These are phyloP conservation scores for Edolisoma coerulescens DNA, from an alignment of 2,113 vertebrate genomes.

Conservation along the genomic window DNA sequence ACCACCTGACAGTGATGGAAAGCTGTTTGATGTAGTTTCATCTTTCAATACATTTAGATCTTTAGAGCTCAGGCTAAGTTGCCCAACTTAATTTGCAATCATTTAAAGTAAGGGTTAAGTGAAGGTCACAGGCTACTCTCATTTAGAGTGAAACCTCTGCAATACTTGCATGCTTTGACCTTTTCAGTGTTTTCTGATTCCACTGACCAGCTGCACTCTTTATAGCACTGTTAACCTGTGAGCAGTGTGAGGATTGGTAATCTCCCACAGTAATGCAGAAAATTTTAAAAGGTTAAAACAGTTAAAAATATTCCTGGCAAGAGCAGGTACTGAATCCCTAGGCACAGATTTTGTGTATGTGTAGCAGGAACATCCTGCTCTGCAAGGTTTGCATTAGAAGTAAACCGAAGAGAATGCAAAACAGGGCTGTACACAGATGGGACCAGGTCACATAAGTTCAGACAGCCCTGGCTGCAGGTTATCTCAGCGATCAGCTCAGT, in stretches of 20 bases:
- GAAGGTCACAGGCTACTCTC: constrained; percentile 53
- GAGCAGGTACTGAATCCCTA: background rate
- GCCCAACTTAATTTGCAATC: constrained; percentile 52
- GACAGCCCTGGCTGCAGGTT: background rate
- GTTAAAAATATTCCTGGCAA: constrained; percentile 25
- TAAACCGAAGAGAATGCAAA: constrained; percentile 3
- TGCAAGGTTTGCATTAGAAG: background rate
- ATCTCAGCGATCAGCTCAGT: background rate
- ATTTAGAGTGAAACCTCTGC: constrained; percentile 45
- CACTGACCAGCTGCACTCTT: constrained; percentile 39
- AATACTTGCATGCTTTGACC: constrained; percentile 26
- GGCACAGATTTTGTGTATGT: background rate
- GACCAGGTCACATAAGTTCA: background rate
- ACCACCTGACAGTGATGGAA: constrained; percentile 24
- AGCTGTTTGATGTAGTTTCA: constrained; percentile 41
- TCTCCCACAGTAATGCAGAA: constrained; percentile 17
- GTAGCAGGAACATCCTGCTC: background rate
- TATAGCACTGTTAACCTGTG: constrained; percentile 51
- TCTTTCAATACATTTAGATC: constrained; percentile 39
- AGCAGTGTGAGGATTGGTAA: constrained; percentile 9
- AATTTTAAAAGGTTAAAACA: constrained; percentile 50
- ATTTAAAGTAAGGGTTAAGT: constrained; percentile 57
- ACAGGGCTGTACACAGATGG: background rate
- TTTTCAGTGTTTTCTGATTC: constrained; percentile 46
- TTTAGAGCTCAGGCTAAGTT: constrained; percentile 21